phyloP scores from a whole-genome alignment of 2,797 vertebrate species.

The Neosilurus hyrtlii region DNA sequence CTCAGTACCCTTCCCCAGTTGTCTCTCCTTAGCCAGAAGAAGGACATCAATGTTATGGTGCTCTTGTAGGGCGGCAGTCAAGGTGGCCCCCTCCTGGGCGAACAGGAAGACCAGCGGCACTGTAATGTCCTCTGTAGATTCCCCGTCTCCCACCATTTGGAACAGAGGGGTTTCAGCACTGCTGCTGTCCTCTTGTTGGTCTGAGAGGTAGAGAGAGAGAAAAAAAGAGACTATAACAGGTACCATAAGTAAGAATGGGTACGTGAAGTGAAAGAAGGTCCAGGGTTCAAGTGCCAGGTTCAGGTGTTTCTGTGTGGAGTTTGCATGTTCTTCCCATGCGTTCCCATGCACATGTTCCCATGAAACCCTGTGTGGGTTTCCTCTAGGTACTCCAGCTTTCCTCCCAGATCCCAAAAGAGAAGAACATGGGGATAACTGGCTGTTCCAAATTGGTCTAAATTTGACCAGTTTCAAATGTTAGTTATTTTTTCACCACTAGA shows the following conservation, averaged over 20 bases:
- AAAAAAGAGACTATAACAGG: not conserved
- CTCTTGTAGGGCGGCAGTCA: conserved; percentile 72
- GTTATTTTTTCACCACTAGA: not conserved
- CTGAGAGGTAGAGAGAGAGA: conserved; percentile 53
- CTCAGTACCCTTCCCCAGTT: conserved; percentile 70
- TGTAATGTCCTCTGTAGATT: conserved; percentile 70
- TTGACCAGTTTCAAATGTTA: not conserved
- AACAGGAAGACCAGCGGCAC: conserved; percentile 79
- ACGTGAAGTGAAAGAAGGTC: not conserved
- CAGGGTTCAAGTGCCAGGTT: not conserved
- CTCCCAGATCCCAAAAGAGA: too few relatives aligned
- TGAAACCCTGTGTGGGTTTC: too few relatives aligned
- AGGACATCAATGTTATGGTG: conserved; percentile 77
- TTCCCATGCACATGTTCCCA: too few relatives aligned
- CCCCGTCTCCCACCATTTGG: conserved; percentile 82
- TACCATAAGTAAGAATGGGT: not conserved
- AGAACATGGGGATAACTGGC: too few relatives aligned
- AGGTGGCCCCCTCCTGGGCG: conserved; percentile 71
- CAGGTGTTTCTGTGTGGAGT: too few relatives aligned
- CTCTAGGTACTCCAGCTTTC: too few relatives aligned
- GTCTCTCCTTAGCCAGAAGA: conserved; percentile 73
- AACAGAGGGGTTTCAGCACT: conserved; percentile 77
- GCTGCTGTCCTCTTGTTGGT: conserved; percentile 76
- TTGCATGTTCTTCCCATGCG: too few relatives aligned
- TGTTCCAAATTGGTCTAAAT: not conserved